Base-by-base conservation (phyloP, 2,113 vertebrate species). In the Nansenia antarctica region DNA sequence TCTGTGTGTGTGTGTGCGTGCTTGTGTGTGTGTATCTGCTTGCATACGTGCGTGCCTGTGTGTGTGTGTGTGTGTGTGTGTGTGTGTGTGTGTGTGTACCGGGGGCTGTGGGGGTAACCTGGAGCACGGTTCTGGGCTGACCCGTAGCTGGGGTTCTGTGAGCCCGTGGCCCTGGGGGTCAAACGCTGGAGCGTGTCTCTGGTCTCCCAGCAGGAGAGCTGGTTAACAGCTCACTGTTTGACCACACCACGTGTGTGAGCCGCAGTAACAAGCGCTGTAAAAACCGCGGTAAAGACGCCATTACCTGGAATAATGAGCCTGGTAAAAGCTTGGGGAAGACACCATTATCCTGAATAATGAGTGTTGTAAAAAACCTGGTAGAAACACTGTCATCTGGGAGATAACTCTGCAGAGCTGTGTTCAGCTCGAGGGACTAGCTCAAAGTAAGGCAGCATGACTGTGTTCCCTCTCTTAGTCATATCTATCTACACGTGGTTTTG, bases 271-370 rank as follows among this genome's bases (percentile, higher is more conserved):
- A 64, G 61, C 72, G 55, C 69, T 76, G 77, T 69, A 75, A 78
- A 54, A 73, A 30, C 55, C 31, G 82, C 72, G 76, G 62, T 68
- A 73, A 78, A 72, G 61, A n/a, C n/a, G n/a, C n/a, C 61, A 67
- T 74, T 71, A 52, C 78, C n/a, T n/a, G n/a, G n/a, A n/a, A n/a
- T n/a, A n/a, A n/a, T n/a, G n/a, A n/a, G n/a, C n/a, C n/a, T n/a
- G n/a, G n/a, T n/a, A n/a, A n/a, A n/a, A n/a, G n/a, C 31, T 83
- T 74, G 76, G 62, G 69, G 72, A 78, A 72, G 61, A n/a, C n/a
- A n/a, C n/a, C 61, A 67, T 74, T 71, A 52, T 80, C n/a, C n/a
- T n/a, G n/a, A n/a, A n/a, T n/a, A n/a, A n/a, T n/a, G n/a, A n/a
- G n/a, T n/a, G n/a, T n/a, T n/a, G n/a, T n/a, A n/a, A n/a, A n/a